A percentile compares a stretch with the other conserved stretches of the same genome.
Evolutionary conservation across 1,140 invertebrate species (phyloP).

Genomic region (Zaprionus taronus): DNA sequence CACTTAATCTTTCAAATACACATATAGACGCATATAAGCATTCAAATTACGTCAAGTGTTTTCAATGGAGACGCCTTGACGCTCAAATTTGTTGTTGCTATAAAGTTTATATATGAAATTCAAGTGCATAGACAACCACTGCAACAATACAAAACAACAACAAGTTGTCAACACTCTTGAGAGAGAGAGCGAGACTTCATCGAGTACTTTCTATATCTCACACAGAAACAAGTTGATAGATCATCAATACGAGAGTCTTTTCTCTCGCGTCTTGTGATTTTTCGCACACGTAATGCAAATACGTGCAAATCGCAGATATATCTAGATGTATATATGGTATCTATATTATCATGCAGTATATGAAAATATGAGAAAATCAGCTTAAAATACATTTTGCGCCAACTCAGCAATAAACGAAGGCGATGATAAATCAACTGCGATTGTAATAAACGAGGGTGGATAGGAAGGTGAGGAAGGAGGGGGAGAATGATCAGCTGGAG

Average conservation of each 20-base stretch:
- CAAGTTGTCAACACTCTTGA: constrained; percentile 14
- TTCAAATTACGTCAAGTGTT: constrained; percentile 46
- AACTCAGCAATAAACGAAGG: constrained; percentile 16
- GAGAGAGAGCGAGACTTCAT: neutral
- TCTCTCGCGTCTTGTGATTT: constrained; percentile 9
- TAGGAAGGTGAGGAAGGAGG: neutral
- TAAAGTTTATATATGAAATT: constrained; percentile 17
- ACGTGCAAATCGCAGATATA: constrained; percentile 4
- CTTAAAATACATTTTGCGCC: constrained; percentile 44
- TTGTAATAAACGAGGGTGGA: constrained; percentile 6
- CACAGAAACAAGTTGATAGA: constrained; percentile 27
- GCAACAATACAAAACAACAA: constrained; percentile 22
- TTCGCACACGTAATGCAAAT: constrained; percentile 33
- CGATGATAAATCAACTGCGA: constrained; percentile 25
- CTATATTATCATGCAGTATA: neutral
- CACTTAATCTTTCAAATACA: constrained; percentile 20
- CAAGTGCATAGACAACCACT: constrained; percentile 21
- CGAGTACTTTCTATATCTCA: neutral
- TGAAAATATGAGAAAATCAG: constrained; percentile 42
- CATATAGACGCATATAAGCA: constrained; percentile 8
- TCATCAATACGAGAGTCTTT: constrained; percentile 19
- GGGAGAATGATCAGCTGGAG: neutral
- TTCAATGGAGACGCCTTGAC: constrained; percentile 30
- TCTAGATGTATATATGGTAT: neutral
- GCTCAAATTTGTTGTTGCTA: constrained; percentile 15